These are phyloP conservation scores for Seira musarum DNA, from an alignment of 2,888 invertebrate genomes.

Conservation along the genomic window DNA sequence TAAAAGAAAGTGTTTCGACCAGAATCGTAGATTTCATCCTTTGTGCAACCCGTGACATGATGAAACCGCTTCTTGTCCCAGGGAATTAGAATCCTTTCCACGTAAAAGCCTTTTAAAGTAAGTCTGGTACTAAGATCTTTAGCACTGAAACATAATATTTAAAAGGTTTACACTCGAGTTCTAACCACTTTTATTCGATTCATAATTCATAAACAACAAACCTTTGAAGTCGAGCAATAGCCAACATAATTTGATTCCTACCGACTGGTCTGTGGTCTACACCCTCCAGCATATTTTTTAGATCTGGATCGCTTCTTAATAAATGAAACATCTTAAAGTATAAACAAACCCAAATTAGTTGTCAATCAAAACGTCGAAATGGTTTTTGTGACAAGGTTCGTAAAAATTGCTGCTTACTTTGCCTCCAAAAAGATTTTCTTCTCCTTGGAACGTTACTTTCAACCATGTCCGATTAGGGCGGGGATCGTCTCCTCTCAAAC, in stretches of 20 bases:
- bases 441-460: too few relatives aligned
- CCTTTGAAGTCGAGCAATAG: conserved; percentile 40
- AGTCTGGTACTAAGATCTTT: conserved; percentile 26
- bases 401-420: too few relatives aligned
- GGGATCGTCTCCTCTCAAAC: too few relatives aligned
- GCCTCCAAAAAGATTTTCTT: too few relatives aligned
- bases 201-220: conserved; percentile 26
- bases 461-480: too few relatives aligned
- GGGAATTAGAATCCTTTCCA: conserved; percentile 34
- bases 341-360: too few relatives aligned
- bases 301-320: too few relatives aligned
- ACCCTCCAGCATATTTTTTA: conserved; percentile 23
- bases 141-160: conserved; percentile 27
- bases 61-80: conserved; percentile 11
- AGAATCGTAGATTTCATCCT: conserved; percentile 22
- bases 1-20: conserved; percentile 1
- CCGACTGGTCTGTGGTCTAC: conserved; percentile 21
- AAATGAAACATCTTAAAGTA: too few relatives aligned
- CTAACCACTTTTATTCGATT: too few relatives aligned
- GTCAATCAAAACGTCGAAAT: too few relatives aligned
- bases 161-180: too few relatives aligned
- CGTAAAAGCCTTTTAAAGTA: conserved; percentile 12
- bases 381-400: too few relatives aligned
- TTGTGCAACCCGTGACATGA: background rate
- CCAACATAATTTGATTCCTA: conserved; percentile 13